Conservation (phyloP, 2,797 vertebrate species). For the Gadopsis bispinosus region DNA sequence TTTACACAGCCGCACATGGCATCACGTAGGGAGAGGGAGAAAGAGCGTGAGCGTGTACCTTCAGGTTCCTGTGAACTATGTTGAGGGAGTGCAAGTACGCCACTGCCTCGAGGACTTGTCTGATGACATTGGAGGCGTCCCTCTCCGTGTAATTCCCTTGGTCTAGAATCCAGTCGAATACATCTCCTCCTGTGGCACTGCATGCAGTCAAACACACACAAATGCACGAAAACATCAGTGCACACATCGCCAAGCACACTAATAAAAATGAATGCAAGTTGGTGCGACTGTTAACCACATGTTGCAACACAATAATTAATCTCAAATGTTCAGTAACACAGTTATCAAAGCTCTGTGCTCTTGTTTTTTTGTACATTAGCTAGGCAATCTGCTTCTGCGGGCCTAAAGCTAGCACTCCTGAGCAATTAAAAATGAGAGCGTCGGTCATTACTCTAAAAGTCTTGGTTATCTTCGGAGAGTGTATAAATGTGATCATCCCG, state of each 20-base stretch:
- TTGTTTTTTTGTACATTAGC: constrained; percentile 34
- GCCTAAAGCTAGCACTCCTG: constrained; percentile 47
- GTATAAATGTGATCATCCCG: constrained; percentile 54
- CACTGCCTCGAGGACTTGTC: constrained; percentile 89
- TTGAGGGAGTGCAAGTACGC: constrained; percentile 90
- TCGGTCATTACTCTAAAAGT: constrained; percentile 64
- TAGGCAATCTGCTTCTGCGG: constrained; percentile 53
- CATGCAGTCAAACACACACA: constrained; percentile 14
- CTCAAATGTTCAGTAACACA: constrained; percentile 30
- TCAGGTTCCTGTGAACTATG: constrained; percentile 91
- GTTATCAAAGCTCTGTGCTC: constrained; percentile 36
- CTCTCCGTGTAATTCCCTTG: constrained; percentile 91
- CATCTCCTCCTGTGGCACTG: constrained; percentile 91
- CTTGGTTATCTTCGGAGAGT: constrained; percentile 58
- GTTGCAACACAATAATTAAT: constrained; percentile 44
- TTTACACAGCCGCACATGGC: not conserved
- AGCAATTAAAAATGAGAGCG: constrained; percentile 57
- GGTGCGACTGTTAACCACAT: constrained; percentile 37
- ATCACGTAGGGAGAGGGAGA: constrained; percentile 4
- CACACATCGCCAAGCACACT: constrained; percentile 3
- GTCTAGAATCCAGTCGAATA: constrained; percentile 92
- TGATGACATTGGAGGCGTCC: constrained; percentile 90
- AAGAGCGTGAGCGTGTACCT: constrained; percentile 75
- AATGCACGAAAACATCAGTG: constrained; percentile 9
- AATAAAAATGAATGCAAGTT: constrained; percentile 18